Base-by-base conservation (phyloP, 2,888 invertebrate species). In the Rotaria sp. region DNA sequence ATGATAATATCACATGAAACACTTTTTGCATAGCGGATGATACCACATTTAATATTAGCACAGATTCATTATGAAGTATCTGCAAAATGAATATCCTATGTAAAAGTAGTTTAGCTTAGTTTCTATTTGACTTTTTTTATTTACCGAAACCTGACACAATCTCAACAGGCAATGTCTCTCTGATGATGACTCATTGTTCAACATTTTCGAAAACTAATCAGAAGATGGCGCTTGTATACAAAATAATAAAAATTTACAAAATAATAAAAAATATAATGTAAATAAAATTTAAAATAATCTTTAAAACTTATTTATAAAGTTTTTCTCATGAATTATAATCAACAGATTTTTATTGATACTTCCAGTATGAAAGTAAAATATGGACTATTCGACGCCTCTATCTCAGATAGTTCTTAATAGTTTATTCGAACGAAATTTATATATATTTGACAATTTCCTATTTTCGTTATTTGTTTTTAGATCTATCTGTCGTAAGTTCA, bases 291-390 rank as follows among this genome's bases (percentile, higher is more conserved):
- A 67, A 35, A 67, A 35, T 35, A 35, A 67, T 67, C 18, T 67
- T 67, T 30, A 18, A 67, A 67, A 8, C 18, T 30, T 67, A 18
- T 18, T 67, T 67, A 15, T 30, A 11, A 35, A 35, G 35, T 67
- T 35, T 30, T 15, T 67, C 30, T 67, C 3, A 35, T 67, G 13
- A 67, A 30, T 67, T 67, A 26, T 35, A 30, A 67, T 67, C 67
- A 35, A 35, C 67, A 35, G 13, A 67, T 67, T 67, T 67, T 67
- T 67, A 67, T 67, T 67, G 67, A 67, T 67, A 30, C 67, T 67
- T 67, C 15, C 18, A 67, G 5, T 35, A 67, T 2, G 2, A 18
- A 35, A 35, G 67, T 67, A 67, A 67, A 67, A 30, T 26, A 67
- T 67, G 67, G 67, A 67, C 18, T 35, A 67, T 38, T 38, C 67